These are phyloP conservation scores for Batillaria attramentaria DNA, from an alignment of 1,140 invertebrate genomes.

Conservation along the genomic window DNA sequence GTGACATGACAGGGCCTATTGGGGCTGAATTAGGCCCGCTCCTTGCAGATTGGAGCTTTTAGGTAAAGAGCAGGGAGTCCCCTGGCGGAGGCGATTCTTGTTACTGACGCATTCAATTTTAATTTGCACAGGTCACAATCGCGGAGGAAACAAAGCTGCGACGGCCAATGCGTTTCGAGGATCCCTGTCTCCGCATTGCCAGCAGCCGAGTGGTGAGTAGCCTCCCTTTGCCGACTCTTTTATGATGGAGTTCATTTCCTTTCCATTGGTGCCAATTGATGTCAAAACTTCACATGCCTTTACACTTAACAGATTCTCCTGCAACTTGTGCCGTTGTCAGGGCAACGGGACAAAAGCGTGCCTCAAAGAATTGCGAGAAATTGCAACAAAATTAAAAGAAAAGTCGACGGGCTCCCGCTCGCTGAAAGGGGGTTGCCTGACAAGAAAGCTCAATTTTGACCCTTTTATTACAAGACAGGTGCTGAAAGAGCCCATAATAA, in stretches of 20 bases:
- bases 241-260: constrained; percentile 45
- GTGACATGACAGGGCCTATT: constrained; percentile 30
- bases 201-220: constrained; percentile 27
- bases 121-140: constrained; percentile 42
- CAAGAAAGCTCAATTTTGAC: constrained; percentile 36
- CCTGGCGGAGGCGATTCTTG: neutral
- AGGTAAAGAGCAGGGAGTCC: constrained; percentile 15
- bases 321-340: constrained; percentile 38
- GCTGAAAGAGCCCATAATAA: constrained; percentile 27
- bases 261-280: constrained; percentile 43
- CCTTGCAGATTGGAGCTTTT: constrained; percentile 30
- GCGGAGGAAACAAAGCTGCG: constrained; percentile 36
- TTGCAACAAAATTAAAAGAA: constrained; percentile 43
- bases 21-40: constrained; percentile 31
- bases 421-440: constrained; percentile 26
- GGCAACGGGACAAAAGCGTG: constrained; percentile 39
- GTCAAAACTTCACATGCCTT: constrained; percentile 46
- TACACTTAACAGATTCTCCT: constrained; percentile 41
- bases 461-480: constrained; percentile 35
- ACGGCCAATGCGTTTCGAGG: constrained; percentile 16
- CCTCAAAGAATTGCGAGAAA: constrained; percentile 27
- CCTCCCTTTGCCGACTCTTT: constrained; percentile 36
- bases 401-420: constrained; percentile 6
- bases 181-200: constrained; percentile 26
- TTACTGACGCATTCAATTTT: constrained; percentile 45